These are phyloP conservation scores for Cotesia vestalis DNA, from an alignment of 1,140 invertebrate species.

Conservation along the genomic window DNA sequence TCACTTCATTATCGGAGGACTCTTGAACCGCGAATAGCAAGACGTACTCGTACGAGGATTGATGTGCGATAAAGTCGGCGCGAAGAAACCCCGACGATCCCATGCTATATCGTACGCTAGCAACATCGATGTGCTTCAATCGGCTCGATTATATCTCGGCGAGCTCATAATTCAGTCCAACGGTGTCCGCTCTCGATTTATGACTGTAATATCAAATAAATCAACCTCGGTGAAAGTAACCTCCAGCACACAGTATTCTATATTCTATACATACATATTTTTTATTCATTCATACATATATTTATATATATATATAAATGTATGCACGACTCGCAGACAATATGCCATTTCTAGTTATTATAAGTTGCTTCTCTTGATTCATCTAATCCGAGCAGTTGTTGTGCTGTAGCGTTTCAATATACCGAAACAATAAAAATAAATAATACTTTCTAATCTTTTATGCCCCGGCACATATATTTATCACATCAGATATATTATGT, in stretches of 20 bases:
- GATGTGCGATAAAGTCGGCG: conserved; percentile 35
- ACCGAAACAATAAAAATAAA: conserved; percentile 12
- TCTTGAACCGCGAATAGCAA: conserved; percentile 15
- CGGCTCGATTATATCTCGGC: conserved; percentile 38
- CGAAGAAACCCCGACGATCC: background rate
- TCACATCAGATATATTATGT: background rate
- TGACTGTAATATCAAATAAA: conserved; percentile 37
- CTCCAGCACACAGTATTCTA: conserved; percentile 14
- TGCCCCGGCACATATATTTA: background rate
- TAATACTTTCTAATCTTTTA: conserved; percentile 16
- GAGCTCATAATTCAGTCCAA: conserved; percentile 40
- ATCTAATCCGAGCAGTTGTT: background rate
- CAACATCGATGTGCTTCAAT: conserved; percentile 33
- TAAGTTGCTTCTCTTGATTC: conserved; percentile 9
- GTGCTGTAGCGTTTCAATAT: background rate
- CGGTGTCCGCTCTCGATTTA: conserved; percentile 38
- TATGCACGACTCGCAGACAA: conserved; percentile 8
- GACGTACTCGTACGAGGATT: conserved; percentile 32
- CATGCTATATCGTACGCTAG: background rate
- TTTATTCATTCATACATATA: background rate
- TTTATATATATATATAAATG: background rate
- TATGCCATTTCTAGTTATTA: conserved; percentile 26
- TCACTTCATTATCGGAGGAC: conserved; percentile 36
- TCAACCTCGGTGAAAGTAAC: conserved; percentile 38
- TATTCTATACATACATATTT: conserved; percentile 6